Base-by-base conservation (phyloP, 2,113 vertebrate genomes). In the Clupea harengus region DNA sequence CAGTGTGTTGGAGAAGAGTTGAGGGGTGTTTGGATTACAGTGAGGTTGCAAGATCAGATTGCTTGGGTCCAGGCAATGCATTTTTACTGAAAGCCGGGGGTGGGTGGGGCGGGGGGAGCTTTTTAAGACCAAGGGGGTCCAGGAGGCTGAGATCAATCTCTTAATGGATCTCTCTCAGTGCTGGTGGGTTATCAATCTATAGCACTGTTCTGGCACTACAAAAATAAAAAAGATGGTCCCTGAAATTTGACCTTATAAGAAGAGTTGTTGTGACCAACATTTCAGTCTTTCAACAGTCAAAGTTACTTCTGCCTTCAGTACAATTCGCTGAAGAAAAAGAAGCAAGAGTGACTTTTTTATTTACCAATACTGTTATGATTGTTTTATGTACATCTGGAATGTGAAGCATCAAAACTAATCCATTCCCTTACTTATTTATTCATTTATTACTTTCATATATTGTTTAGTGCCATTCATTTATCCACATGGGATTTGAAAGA, bases 241-340 rank as follows among this genome's bases (percentile, higher is more conserved):
- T 78, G 72, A 78, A 78, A 78, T 32, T 78, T 39, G 72, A 78
- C 72, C 72, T 78, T 44, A 78, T 32, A 78, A 78, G 64, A 72
- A 11, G 32, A 78, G 32, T 15, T 39, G 72, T 75, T 75, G 32
- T 75, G 72, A 75, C 72, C 10, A 78, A 13, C 64, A 67, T 67
- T 67, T 67, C 64, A 28, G 28, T 78, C 15, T 78, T 32, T 78
- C 72, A 39, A 39, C 39, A 39, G 72, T 39, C 28, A 17, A 78
- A 78, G 72, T 44, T n/a, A n/a, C 39, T 78, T 78, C 67, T 75
- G 67, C 25, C 67, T 39, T 78, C 25, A 15, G 17, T 32, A 32
- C 28, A 15, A 17, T 25, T 67, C n/a, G 11, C 32, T 39, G 39
- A 75, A 75, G 72, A 78, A 28, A 78, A 32, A 32, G 28, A 75